Evolutionary conservation across 2,888 invertebrate species (phyloP).

Genomic region (Troides aeacus): DNA sequence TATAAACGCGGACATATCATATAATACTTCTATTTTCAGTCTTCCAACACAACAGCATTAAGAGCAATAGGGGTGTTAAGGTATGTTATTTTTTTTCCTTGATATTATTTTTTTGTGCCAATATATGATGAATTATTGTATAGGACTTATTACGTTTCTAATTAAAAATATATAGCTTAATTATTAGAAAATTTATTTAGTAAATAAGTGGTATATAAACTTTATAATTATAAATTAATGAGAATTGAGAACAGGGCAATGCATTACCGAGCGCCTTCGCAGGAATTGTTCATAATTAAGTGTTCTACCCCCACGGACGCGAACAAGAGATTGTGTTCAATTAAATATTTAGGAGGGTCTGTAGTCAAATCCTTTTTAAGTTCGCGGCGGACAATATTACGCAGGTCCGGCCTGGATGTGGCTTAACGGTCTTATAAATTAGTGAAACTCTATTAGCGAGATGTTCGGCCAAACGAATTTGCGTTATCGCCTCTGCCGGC

Average conservation of each 20-base stretch:
- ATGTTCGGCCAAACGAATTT: slow-evolving; percentile 79
- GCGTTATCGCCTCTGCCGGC: slow-evolving; percentile 75
- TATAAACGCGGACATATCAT: too few species aligned
- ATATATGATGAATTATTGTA: too few species aligned
- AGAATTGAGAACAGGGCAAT: neutral
- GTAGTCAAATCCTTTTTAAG: slow-evolving; percentile 74
- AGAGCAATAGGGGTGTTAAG: too few species aligned
- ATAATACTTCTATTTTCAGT: neutral
- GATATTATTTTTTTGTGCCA: too few species aligned
- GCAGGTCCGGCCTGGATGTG: slow-evolving; percentile 55
- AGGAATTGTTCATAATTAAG: slow-evolving; percentile 65
- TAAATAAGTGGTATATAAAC: too few species aligned
- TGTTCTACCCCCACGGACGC: slow-evolving; percentile 53
- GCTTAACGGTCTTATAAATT: slow-evolving; percentile 78
- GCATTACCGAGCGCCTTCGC: slow-evolving; percentile 40
- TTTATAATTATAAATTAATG: neutral
- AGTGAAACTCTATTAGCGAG: slow-evolving; percentile 80
- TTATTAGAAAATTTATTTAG: too few species aligned
- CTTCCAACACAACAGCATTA: neutral
- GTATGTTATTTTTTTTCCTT: too few species aligned
- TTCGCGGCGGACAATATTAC: slow-evolving; percentile 70
- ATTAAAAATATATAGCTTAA: too few species aligned
- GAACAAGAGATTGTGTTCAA: slow-evolving; percentile 62
- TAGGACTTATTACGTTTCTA: too few species aligned
- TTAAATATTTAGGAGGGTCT: slow-evolving; percentile 72